phyloP scores from a whole-genome alignment of 2,113 vertebrate genomes.

The Orientallactaga bullata region DNA sequence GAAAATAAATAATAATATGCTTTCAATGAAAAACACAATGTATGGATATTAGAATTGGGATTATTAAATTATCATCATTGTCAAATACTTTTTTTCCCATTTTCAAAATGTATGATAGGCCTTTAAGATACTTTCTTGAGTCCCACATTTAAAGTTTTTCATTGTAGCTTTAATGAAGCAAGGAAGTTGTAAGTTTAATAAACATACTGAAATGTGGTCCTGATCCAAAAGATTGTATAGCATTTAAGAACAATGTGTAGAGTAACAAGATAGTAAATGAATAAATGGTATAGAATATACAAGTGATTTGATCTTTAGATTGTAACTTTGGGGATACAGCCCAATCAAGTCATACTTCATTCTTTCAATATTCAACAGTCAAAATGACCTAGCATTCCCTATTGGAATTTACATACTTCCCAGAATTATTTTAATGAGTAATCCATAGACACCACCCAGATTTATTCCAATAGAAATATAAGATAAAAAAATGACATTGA shows the following conservation, averaged over 20 bases:
- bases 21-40: not conserved
- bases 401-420: not conserved
- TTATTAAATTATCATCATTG: not conserved
- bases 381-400: not conserved
- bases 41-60: not conserved
- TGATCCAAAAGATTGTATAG: not conserved
- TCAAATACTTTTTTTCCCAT: not conserved
- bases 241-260: not conserved
- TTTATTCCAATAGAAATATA: not conserved
- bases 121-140: not conserved
- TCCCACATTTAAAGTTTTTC: not conserved
- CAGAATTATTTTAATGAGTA: not conserved
- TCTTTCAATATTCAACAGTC: not conserved
- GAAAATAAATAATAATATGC: not conserved
- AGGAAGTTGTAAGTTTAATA: not conserved
- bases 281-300: constrained; percentile 6
- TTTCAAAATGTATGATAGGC: not conserved
- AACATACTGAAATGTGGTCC: not conserved
- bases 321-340: not conserved
- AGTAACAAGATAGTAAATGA: not conserved
- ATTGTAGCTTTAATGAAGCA: not conserved
- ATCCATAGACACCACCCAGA: not conserved
- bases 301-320: not conserved
- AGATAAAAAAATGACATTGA: not conserved
- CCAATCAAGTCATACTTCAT: not conserved